These are phyloP conservation scores for Montifringilla adamsi DNA, from an alignment of 2,113 vertebrate genomes.

Conservation along the genomic window DNA sequence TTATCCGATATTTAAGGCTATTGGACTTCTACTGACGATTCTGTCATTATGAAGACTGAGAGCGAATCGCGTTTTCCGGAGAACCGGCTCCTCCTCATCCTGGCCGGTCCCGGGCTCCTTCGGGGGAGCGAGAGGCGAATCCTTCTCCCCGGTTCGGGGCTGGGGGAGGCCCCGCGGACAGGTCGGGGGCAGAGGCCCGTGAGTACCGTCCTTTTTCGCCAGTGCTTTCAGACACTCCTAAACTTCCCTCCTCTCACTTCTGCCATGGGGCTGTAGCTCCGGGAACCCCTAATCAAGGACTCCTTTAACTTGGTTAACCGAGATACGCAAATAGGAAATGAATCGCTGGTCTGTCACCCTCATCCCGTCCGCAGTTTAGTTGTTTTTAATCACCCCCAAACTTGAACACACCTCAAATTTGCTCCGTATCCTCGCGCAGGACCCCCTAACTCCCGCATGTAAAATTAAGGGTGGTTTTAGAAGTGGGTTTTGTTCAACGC, in stretches of 20 bases:
- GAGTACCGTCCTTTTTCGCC: accelerated
- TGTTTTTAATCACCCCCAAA: not conserved
- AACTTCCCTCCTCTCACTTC: not conserved
- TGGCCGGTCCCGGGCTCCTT: not conserved
- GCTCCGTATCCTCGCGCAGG: not conserved
- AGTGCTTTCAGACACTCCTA: not conserved
- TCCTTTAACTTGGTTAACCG: not conserved
- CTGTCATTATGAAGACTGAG: not conserved
- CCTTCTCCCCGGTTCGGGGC: not conserved
- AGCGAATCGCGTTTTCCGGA: not conserved
- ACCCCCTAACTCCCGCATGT: accelerated
- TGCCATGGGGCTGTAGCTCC: not conserved
- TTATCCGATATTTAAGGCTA: conserved; percentile 34
- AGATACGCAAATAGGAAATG: accelerated
- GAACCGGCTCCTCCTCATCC: not conserved
- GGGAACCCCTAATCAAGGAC: not conserved
- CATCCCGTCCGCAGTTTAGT: accelerated
- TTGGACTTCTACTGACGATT: conserved; percentile 24
- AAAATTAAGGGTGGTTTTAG: not conserved
- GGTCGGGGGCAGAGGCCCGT: not conserved
- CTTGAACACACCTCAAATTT: not conserved
- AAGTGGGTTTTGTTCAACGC: not conserved
- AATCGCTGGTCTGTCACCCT: not conserved
- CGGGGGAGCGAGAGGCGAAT: not conserved
- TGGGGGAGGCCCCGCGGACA: not conserved